phyloP scores from a whole-genome alignment of 2,113 vertebrate genomes.

The Entosphenus tridentatus region DNA sequence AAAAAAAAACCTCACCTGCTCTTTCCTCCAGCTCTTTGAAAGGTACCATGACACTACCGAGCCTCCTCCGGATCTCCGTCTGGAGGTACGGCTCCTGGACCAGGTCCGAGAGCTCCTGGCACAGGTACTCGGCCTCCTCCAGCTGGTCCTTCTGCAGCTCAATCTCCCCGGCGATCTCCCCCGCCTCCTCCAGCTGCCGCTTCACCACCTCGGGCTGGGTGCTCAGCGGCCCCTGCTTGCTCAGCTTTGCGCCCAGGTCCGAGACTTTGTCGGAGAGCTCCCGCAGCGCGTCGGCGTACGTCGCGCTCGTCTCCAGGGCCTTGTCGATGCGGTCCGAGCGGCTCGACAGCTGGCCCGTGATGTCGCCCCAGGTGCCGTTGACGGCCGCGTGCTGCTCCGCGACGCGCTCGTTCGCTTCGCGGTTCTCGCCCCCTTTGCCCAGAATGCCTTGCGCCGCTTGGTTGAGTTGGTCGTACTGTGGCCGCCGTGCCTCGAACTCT shows the following conservation, averaged over 20 bases:
- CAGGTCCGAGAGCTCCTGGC: slow-evolving; percentile 48
- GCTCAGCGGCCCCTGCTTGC: slow-evolving; percentile 46
- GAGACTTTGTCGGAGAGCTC: slow-evolving; percentile 47
- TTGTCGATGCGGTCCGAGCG: slow-evolving; percentile 63
- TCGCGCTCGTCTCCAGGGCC: slow-evolving; percentile 57
- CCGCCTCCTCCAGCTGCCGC: slow-evolving; percentile 63
- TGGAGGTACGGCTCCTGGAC: slow-evolving; percentile 78
- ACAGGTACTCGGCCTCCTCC: slow-evolving; percentile 43
- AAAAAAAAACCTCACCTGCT: slow-evolving; percentile 32
- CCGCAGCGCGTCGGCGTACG: slow-evolving; percentile 51
- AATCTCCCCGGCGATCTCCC: slow-evolving; percentile 72
- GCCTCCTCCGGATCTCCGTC: slow-evolving; percentile 65
- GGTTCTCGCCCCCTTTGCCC: slow-evolving; percentile 22
- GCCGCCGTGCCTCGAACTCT: slow-evolving; percentile 70
- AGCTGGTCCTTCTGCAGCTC: slow-evolving; percentile 45
- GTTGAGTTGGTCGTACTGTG: slow-evolving; percentile 73
- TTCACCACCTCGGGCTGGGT: slow-evolving; percentile 68
- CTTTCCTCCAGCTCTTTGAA: slow-evolving; percentile 68
- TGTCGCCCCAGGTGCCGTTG: slow-evolving; percentile 53
- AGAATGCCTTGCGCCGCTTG: slow-evolving; percentile 62
- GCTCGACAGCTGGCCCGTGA: slow-evolving; percentile 40
- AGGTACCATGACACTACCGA: slow-evolving; percentile 52
- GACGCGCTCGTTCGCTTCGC: slow-evolving; percentile 33
- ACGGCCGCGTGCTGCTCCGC: slow-evolving; percentile 44
- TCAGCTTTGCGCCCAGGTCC: slow-evolving; percentile 38